These are phyloP conservation scores for Pantelozetes paolii DNA, from an alignment of 2,888 invertebrate species.

Conservation along the genomic window DNA sequence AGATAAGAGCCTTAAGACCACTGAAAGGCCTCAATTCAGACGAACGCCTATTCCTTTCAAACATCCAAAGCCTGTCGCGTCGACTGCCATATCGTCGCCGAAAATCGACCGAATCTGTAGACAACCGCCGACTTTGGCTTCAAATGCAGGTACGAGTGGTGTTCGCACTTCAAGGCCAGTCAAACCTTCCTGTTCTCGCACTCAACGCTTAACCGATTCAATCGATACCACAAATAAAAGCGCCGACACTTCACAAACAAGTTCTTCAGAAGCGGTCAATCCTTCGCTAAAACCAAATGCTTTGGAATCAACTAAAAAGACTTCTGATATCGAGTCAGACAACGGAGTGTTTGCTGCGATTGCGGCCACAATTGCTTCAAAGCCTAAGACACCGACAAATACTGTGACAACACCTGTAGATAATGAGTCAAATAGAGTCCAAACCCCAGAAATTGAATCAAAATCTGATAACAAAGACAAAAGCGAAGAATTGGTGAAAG, in stretches of 20 bases:
- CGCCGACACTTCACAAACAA: not conserved
- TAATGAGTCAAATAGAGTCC: no score
- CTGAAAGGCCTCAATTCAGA: not conserved
- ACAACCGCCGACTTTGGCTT: not conserved
- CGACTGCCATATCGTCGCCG: not conserved
- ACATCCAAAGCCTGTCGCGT: not conserved
- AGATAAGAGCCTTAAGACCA: not conserved
- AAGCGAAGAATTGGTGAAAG: not conserved
- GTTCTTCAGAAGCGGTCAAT: not conserved
- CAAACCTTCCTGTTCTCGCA: not conserved
- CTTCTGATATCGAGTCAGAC: not conserved
- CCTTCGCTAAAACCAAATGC: not conserved
- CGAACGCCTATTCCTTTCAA: not conserved
- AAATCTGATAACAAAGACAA: not conserved
- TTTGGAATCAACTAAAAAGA: not conserved
- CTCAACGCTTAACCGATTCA: not conserved
- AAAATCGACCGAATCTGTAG: constrained; percentile 2
- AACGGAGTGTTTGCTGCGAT: not conserved
- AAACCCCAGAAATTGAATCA: not conserved
- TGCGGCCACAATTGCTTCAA: not conserved
- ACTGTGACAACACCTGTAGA: not conserved
- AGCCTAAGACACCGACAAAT: not conserved
- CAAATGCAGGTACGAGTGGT: not conserved
- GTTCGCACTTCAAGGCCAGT: not conserved
- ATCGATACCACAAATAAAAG: no score